These are phyloP conservation scores for Drosophila ercepeae DNA, from an alignment of 1,140 invertebrate species.

Conservation along the genomic window DNA sequence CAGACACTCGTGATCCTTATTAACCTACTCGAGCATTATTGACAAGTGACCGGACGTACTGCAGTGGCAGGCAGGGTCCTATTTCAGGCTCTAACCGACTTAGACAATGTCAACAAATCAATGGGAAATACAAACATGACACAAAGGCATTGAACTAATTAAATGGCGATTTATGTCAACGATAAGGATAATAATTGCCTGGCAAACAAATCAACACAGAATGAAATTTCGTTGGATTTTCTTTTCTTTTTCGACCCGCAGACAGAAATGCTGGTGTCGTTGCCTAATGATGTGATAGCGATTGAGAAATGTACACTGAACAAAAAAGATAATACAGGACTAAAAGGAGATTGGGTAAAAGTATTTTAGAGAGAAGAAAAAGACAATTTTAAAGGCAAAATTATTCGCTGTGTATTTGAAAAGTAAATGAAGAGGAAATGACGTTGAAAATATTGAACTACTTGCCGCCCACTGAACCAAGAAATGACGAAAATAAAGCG, in stretches of 20 bases:
- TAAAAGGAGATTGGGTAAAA: not conserved
- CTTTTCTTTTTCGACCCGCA: slow-evolving; percentile 16
- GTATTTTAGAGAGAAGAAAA: not conserved
- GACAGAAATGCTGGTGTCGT: slow-evolving; percentile 32
- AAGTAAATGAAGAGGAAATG: slow-evolving; percentile 67
- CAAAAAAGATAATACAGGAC: not conserved
- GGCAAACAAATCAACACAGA: slow-evolving; percentile 69
- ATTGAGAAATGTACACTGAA: slow-evolving; percentile 33
- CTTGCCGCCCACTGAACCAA: slow-evolving; percentile 65
- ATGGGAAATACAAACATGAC: slow-evolving; percentile 66
- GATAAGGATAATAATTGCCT: slow-evolving; percentile 77
- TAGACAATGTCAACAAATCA: slow-evolving; percentile 72
- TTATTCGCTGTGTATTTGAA: not conserved
- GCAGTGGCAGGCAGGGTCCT: slow-evolving; percentile 2
- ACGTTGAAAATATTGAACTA: slow-evolving; percentile 66
- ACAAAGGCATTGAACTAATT: slow-evolving; percentile 71
- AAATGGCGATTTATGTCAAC: slow-evolving; percentile 79
- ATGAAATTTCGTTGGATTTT: slow-evolving; percentile 42
- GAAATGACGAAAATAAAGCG: slow-evolving; percentile 54
- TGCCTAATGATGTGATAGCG: slow-evolving; percentile 67
- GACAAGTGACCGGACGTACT: slow-evolving; percentile 6
- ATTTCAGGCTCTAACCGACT: slow-evolving; percentile 18
- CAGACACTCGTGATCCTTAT: slow-evolving; percentile 41
- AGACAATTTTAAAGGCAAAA: not conserved
- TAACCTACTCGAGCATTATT: slow-evolving; percentile 37